A percentile compares a stretch with the other conserved stretches of the same genome.
Conservation (phyloP, 1,140 invertebrate species). For the Diachasmimorpha longicaudata region DNA sequence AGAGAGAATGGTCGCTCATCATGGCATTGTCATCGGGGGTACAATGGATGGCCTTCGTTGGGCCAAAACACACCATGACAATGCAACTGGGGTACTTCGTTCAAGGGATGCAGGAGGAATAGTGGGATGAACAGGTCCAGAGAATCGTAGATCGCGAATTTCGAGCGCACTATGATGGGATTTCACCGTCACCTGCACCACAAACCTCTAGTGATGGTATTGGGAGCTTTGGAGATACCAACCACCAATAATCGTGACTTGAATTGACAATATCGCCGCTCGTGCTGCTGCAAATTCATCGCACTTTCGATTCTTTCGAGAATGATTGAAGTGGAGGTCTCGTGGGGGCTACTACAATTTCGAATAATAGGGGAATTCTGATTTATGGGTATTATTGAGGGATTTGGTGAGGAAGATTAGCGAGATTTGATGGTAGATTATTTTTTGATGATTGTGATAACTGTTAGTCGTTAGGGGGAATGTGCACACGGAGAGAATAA, state of each 20-base stretch:
- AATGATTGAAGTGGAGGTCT: background rate
- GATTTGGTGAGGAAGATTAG: too few species aligned
- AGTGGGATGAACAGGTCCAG: background rate
- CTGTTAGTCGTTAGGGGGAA: too few species aligned
- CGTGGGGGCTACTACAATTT: background rate
- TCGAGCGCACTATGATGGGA: background rate
- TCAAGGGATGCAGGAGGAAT: background rate
- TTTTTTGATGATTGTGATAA: too few species aligned
- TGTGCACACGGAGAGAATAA: too few species aligned
- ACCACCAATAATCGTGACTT: conserved; percentile 14
- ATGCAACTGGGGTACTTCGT: conserved; percentile 25
- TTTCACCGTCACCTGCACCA: background rate
- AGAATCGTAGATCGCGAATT: background rate
- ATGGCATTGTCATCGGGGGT: conserved; percentile 37
- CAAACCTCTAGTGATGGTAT: background rate
- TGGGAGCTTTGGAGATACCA: background rate
- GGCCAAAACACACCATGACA: conserved; percentile 36
- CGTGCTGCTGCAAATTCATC: background rate
- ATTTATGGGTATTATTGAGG: too few species aligned
- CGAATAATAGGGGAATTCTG: too few species aligned
- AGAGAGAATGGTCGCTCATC: conserved; percentile 35
- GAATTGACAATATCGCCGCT: background rate
- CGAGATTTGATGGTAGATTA: too few species aligned
- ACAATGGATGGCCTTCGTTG: conserved; percentile 34
- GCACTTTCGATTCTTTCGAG: background rate